These are phyloP conservation scores for Tenthredo mesomela DNA, from an alignment of 2,888 invertebrate species.

Conservation along the genomic window DNA sequence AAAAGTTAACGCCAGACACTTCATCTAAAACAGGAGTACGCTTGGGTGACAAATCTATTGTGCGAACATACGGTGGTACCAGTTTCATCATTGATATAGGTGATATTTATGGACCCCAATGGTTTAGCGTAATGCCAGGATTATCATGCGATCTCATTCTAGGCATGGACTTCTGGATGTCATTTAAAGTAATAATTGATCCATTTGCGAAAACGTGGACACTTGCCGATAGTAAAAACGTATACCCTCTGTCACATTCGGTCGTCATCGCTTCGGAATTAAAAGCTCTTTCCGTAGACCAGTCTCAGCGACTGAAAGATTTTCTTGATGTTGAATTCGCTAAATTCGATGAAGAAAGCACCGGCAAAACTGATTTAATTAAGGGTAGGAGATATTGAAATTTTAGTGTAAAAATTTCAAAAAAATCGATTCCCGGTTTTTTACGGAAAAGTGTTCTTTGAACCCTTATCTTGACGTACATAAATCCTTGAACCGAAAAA, in stretches of 20 bases:
- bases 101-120: slow-evolving; percentile 55
- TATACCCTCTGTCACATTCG: slow-evolving; percentile 43
- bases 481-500: too few species aligned
- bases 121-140: slow-evolving; percentile 54
- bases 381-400: too few species aligned
- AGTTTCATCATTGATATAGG: slow-evolving; percentile 53
- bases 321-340: slow-evolving; percentile 3
- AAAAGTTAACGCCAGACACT: slow-evolving; percentile 24
- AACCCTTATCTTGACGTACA: too few species aligned
- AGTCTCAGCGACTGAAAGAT: background rate
- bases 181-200: slow-evolving; percentile 53
- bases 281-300: background rate
- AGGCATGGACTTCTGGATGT: slow-evolving; percentile 55
- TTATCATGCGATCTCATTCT: slow-evolving; percentile 52
- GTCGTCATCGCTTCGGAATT: slow-evolving; percentile 30
- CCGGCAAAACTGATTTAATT: slow-evolving; percentile 1
- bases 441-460: too few species aligned
- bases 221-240: slow-evolving; percentile 45
- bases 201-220: slow-evolving; percentile 47
- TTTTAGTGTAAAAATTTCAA: too few species aligned
- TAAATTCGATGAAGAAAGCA: background rate
- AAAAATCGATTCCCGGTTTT: too few species aligned
- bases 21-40: slow-evolving; percentile 30
- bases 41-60: slow-evolving; percentile 39
- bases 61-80: slow-evolving; percentile 47